phyloP scores from a whole-genome alignment of 2,797 vertebrate genomes.

The Huso huso region DNA sequence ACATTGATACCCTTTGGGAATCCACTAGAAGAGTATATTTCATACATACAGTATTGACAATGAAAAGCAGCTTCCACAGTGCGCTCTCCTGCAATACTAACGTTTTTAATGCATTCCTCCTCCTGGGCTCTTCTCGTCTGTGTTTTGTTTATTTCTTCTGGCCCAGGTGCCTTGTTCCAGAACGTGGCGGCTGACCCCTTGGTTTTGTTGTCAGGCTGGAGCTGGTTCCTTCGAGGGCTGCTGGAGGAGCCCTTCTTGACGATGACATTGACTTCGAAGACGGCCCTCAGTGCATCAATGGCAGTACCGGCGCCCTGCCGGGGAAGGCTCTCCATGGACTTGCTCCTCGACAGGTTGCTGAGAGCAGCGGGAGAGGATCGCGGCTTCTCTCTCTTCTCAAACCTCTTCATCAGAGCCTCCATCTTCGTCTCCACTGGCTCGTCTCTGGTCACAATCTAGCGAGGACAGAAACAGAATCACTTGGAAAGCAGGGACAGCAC shows the following conservation, averaged over 20 bases:
- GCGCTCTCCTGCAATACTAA: slow-evolving; percentile 22
- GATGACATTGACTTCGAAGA: slow-evolving; percentile 48
- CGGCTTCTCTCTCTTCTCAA: slow-evolving; percentile 23
- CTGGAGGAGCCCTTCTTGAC: slow-evolving; percentile 20
- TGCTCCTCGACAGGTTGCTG: slow-evolving; percentile 42
- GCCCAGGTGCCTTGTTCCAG: slow-evolving; percentile 15
- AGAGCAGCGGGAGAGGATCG: slow-evolving; percentile 3
- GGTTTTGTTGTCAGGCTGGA: slow-evolving; percentile 16
- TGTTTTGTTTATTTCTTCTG: slow-evolving; percentile 18
- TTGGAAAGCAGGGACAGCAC: too few relatives aligned
- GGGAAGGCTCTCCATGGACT: slow-evolving; percentile 48
- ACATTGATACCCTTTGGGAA: too few relatives aligned
- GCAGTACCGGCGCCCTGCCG: slow-evolving; percentile 26
- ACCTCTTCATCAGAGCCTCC: slow-evolving; percentile 27
- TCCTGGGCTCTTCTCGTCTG: slow-evolving; percentile 28
- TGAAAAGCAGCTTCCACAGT: too few relatives aligned
- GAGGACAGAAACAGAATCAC: not conserved
- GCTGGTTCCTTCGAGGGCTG: slow-evolving; percentile 13
- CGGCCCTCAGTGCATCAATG: slow-evolving; percentile 42
- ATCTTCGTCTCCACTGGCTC: slow-evolving; percentile 11
- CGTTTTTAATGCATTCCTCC: slow-evolving; percentile 31
- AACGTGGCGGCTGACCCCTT: not conserved
- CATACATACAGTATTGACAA: too few relatives aligned
- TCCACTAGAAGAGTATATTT: too few relatives aligned
- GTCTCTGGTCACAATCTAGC: not conserved